phyloP scores from a whole-genome alignment of 2,113 vertebrate genomes.

The Bolborhynchus lineola region DNA sequence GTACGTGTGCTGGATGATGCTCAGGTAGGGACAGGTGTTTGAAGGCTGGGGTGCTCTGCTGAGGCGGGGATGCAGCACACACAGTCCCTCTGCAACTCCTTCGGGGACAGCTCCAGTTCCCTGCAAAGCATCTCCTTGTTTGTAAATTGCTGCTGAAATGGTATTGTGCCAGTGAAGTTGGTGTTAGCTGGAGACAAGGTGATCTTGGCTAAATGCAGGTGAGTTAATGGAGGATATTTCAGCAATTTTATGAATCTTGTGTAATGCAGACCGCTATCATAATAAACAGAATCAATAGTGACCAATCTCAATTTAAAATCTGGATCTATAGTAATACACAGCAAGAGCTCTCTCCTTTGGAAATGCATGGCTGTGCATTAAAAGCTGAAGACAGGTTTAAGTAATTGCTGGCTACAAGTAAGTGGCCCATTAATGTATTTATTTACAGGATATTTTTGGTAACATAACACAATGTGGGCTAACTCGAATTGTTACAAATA shows the following conservation, averaged over 20 bases:
- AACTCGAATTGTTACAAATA: not conserved
- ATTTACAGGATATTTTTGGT: not conserved
- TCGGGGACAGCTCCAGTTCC: fast-evolving
- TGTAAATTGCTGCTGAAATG: not conserved
- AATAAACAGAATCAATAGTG: not conserved
- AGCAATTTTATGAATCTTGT: not conserved
- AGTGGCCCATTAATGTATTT: not conserved
- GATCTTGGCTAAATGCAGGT: not conserved
- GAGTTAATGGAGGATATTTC: not conserved
- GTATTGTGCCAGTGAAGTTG: not conserved
- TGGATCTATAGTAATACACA: not conserved
- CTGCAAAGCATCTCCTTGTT: not conserved
- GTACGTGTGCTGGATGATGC: not conserved
- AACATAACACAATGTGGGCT: not conserved
- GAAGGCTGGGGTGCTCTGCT: not conserved
- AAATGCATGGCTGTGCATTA: not conserved
- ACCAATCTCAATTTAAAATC: not conserved
- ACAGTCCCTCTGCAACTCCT: not conserved
- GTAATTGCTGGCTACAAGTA: not conserved
- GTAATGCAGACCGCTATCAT: not conserved
- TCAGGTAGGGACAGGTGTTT: fast-evolving
- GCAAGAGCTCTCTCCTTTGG: not conserved
- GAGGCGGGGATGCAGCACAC: not conserved
- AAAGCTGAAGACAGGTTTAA: not conserved
- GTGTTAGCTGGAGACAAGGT: not conserved